Evolutionary conservation across 2,888 invertebrate genomes (phyloP), one percentile per base, ranked within the genome.

Genomic region (Masnerella sp.): DNA sequence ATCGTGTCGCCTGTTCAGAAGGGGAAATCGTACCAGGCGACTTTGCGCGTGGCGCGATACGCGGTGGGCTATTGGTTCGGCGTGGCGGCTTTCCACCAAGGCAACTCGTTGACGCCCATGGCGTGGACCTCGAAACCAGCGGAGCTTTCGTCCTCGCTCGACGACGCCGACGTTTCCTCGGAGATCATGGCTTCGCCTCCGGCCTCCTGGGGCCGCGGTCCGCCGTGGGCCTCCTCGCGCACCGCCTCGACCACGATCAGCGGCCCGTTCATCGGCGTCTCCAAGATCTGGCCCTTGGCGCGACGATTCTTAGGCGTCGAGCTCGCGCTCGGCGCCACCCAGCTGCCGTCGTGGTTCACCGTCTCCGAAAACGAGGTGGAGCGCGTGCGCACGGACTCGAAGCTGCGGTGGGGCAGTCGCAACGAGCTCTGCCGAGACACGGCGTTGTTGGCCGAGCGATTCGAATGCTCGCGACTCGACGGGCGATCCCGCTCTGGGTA

Each of bases 111-210:
- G 2, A 49, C 36, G 7, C 79, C 74, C 45, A 85, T 77, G 32
- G 84, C 81, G 17, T 85, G 84, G 51, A 87, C 85, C 75, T 86
- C 87, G 76, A 84, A 84, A 70, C 86, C 84, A 14, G 83, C 83
- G 14, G 86, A 87, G 12, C 85, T 87, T 43, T 87, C 86, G 56
- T 87, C 87, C 72, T 85, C 85, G 78, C 87, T 87, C 58, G 85
- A 86, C 0, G 87, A 85, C 1, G 87, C 83, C 2, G 87, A 87
- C 0, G 87, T 80, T 64, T 87, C 86, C 52, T 87, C 92, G n/a
- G 91, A 91, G 25, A 92, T 92, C 88, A 92, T 92, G 40, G 92
- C 91, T 83, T 92, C 92, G 4, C 92, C 92, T 34, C 92, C 92
- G 72, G 92, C 90, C 80, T 92, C 92, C 83, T 92, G 92, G 11